Base-by-base conservation (phyloP, 2,888 invertebrate species). In the Drosophila pegasa region DNA sequence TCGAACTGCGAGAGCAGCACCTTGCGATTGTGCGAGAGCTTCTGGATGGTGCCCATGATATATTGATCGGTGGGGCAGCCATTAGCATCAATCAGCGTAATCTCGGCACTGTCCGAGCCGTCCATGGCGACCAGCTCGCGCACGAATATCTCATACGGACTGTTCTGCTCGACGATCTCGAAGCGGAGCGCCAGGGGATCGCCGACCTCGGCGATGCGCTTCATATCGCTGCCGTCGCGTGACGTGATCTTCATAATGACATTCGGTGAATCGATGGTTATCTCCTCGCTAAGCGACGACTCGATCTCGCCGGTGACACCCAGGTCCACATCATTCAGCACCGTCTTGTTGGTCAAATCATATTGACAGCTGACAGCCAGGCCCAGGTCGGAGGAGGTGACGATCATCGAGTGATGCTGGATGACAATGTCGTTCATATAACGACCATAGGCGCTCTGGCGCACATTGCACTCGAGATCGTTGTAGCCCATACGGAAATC, bases 111-210 rank as follows among this genome's bases (percentile, higher is more conserved):
- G 92, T 97, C 98, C 56, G 97, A 96, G 38, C 98, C 98, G 91
- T 98, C 98, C 96, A 98, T 96, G 73, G 98, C 98, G 56, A 98
- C 97, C 89, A 98, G 94, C 93, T 98, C 98, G 74, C 98, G 95
- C 37, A 98, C 98, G 92, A 98, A 98, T 91, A 98, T 98, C 93
- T 98, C 98, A 93, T 97, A 98, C 18, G 98, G 98, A 89, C 97
- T 97, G 93, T 97, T 96, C 89, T 95, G 96, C 92, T 98, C 98
- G 92, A 97, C 94, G 89, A 98, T 98, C 93, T 98, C 97, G 93
- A 98, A 98, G 90, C 96, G 95, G 58, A 98, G 94, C 33, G 97
- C 96, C 93, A 98, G 93, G 50, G 98, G 97, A 93, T 98, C 98
- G 89, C 98, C 98, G 77, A 98, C 98, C 94, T 97, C 97, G 75